Base-by-base conservation (phyloP, 1,140 invertebrate species). In the Sminthurinus signatus region DNA sequence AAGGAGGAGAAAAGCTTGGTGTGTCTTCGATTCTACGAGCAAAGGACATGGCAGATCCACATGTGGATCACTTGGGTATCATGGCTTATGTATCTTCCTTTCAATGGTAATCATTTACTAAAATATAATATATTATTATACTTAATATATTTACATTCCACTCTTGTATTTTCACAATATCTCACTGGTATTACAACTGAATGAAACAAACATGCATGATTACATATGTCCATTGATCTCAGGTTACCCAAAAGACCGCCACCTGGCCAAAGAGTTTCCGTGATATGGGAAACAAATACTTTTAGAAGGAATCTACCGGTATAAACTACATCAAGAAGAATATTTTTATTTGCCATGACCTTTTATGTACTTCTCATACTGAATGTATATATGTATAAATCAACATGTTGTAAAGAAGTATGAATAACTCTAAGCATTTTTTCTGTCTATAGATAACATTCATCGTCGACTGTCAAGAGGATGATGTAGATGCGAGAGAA, bases 51-150 rank as follows among this genome's bases (percentile, higher is more conserved):
- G 87, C 89, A 50, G 91, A 94, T 76, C 88, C 86, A 54, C 88
- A 96, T 75, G 91, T 94, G 1, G 93, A 97, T 75, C 93, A 96
- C 81, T 81, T 97, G 68, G 93, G 91, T 5, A 89, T 96, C 64
- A 96, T 96, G 94, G 89, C 93, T 2, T 96, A 96, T 77, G n/a
- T n/a, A n/a, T n/a, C n/a, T n/a, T n/a, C n/a, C n/a, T n/a, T n/a
- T n/a, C n/a, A n/a, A n/a, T n/a, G n/a, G n/a, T n/a, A n/a, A n/a
- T n/a, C n/a, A n/a, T n/a, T n/a, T n/a, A n/a, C n/a, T n/a, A n/a
- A n/a, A n/a, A n/a, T n/a, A n/a, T n/a, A n/a, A n/a, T n/a, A n/a
- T n/a, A n/a, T n/a, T n/a, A n/a, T n/a, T n/a, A n/a, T n/a, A n/a
- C n/a, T n/a, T n/a, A n/a, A n/a, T n/a, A n/a, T n/a, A n/a, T n/a